Evolutionary conservation across 2,113 vertebrate genomes (phyloP).

Genomic region (Campylorhamphus procurvoides): DNA sequence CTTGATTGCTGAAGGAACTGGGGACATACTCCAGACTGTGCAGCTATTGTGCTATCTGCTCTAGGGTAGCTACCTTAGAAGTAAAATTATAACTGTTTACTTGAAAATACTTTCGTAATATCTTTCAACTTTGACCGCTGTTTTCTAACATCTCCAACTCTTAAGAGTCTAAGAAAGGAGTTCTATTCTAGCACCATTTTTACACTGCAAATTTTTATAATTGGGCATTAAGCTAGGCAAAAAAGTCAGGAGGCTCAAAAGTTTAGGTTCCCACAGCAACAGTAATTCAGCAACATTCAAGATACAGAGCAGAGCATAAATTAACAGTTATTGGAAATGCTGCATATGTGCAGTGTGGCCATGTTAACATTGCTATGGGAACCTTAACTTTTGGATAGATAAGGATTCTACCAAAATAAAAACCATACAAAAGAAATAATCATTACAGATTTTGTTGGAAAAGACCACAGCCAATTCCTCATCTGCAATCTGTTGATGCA

Average conservation of each 20-base stretch:
- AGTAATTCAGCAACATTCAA: background rate
- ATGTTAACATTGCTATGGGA: slow-evolving; percentile 62
- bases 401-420: slow-evolving; percentile 25
- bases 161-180: background rate
- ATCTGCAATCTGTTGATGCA: slow-evolving; percentile 40
- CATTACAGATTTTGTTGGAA: slow-evolving; percentile 33
- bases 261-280: slow-evolving; percentile 63
- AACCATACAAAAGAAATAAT: slow-evolving; percentile 37
- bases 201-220: background rate
- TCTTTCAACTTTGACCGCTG: background rate
- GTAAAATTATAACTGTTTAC: background rate
- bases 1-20: background rate
- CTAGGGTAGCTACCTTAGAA: background rate
- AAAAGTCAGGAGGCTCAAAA: slow-evolving; percentile 49
- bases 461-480: background rate
- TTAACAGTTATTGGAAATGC: slow-evolving; percentile 15
- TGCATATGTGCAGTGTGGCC: slow-evolving; percentile 1
- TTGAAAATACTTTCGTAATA: background rate
- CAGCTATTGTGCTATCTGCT: background rate
- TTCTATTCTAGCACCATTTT: background rate
- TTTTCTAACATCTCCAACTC: background rate
- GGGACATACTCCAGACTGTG: background rate
- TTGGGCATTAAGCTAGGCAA: background rate
- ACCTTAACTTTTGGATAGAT: slow-evolving; percentile 39
- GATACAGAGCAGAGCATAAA: slow-evolving; percentile 1